A percentile compares a stretch with the other conserved stretches of the same genome.
phyloP scores from a whole-genome alignment of 92 coral and sea anemone species.

The Galaxea fascicularis region DNA sequence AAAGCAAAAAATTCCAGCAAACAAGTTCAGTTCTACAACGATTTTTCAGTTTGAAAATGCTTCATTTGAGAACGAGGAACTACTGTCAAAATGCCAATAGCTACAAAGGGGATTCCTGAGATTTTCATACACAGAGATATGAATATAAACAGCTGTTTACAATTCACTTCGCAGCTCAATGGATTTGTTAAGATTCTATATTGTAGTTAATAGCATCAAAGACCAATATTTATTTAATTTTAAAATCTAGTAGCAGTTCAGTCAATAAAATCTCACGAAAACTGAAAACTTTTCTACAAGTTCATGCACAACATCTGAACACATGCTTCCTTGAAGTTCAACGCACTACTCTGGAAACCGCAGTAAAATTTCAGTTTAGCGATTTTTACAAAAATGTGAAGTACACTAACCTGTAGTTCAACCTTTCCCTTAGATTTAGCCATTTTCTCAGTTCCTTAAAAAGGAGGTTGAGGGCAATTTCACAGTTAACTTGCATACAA shows the following conservation, averaged over 20 bases:
- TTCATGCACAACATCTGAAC: not conserved
- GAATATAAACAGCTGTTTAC: too few species aligned
- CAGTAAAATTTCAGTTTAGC: not conserved
- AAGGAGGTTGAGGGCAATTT: not conserved
- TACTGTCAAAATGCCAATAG: not conserved
- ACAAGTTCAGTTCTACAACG: not conserved
- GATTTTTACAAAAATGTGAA: not conserved
- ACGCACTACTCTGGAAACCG: not conserved
- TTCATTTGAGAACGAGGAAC: not conserved
- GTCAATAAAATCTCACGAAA: not conserved
- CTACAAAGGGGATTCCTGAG: too few species aligned
- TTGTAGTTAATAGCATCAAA: not conserved
- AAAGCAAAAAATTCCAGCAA: not conserved
- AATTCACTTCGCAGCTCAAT: conserved; percentile 19
- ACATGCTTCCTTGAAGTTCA: not conserved
- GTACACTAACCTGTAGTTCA: conserved; percentile 83
- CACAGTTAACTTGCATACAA: not conserved
- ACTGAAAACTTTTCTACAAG: not conserved
- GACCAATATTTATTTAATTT: not conserved
- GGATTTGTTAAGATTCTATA: conserved; percentile 10
- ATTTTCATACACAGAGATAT: too few species aligned
- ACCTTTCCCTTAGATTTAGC: conserved; percentile 83
- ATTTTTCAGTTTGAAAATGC: not conserved
- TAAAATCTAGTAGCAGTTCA: not conserved
- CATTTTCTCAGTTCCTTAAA: conserved; percentile 24